These are phyloP conservation scores for Semaprochilodus insignis DNA, from an alignment of 2,797 vertebrate species.

Conservation along the genomic window DNA sequence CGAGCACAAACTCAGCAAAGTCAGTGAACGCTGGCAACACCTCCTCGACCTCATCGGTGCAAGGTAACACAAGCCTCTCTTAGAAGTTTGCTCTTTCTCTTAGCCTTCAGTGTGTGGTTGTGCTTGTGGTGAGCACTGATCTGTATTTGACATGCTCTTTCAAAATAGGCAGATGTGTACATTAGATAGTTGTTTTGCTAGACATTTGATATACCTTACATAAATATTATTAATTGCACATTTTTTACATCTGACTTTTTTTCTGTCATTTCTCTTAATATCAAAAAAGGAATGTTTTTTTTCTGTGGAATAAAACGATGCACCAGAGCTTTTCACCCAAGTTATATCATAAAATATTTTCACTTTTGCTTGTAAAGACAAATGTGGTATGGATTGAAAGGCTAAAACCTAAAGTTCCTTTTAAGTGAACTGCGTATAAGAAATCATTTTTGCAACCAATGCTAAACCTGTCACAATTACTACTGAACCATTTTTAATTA, in stretches of 20 bases:
- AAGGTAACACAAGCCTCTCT: slow-evolving; percentile 78
- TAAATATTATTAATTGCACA: background rate
- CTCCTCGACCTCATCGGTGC: slow-evolving; percentile 95
- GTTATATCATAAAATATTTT: no score
- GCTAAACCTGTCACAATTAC: no score
- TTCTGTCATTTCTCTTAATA: no score
- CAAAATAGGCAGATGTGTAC: background rate
- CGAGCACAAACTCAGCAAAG: slow-evolving; percentile 93
- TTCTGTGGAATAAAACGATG: no score
- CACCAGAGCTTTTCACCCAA: no score
- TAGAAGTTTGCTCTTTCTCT: background rate
- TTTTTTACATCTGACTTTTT: background rate
- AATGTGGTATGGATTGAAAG: no score
- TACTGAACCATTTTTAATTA: no score
- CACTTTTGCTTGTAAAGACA: no score
- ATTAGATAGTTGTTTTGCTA: background rate
- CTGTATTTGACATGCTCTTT: slow-evolving; percentile 1
- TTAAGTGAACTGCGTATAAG: no score
- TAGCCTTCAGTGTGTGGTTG: background rate
- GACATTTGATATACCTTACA: background rate
- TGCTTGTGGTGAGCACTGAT: background rate
- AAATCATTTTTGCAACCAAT: no score
- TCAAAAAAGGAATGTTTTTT: no score
- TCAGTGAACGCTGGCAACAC: slow-evolving; percentile 97
- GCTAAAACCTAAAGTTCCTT: no score